Conservation (phyloP, 2,113 vertebrate species). For the Gila orcuttii region DNA sequence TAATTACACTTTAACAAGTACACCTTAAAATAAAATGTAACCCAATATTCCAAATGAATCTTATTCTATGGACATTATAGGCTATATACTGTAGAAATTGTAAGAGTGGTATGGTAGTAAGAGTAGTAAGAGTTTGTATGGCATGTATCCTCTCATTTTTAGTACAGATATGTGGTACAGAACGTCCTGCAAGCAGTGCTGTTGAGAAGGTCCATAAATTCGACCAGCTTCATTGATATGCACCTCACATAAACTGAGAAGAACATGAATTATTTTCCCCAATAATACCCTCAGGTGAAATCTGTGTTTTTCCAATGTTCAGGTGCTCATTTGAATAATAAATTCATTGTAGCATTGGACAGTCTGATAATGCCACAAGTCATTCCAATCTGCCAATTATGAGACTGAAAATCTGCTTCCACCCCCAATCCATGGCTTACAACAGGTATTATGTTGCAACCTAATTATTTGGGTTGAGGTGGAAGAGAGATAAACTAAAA, state of each 20-base stretch:
- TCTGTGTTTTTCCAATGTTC: neutral
- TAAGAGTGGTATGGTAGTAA: neutral
- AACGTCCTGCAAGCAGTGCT: neutral
- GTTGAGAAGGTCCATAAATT: neutral
- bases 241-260: neutral
- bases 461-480: conserved; percentile 13
- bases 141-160: neutral
- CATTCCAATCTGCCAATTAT: conserved; percentile 1
- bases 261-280: neutral
- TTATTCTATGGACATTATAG: neutral
- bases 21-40: no score
- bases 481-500: neutral
- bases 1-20: no score
- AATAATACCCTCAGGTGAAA: conserved; percentile 1
- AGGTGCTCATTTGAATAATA: conserved; percentile 24
- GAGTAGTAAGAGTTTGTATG: neutral
- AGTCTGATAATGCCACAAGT: conserved; percentile 3
- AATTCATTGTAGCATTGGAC: neutral
- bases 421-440: neutral
- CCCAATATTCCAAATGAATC: neutral
- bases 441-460: conserved; percentile 28
- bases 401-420: conserved; percentile 1
- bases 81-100: neutral
- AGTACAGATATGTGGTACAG: neutral
- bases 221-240: neutral